Base-by-base conservation (phyloP, 2,888 invertebrate species). In the Chymomyza procnemis region DNA sequence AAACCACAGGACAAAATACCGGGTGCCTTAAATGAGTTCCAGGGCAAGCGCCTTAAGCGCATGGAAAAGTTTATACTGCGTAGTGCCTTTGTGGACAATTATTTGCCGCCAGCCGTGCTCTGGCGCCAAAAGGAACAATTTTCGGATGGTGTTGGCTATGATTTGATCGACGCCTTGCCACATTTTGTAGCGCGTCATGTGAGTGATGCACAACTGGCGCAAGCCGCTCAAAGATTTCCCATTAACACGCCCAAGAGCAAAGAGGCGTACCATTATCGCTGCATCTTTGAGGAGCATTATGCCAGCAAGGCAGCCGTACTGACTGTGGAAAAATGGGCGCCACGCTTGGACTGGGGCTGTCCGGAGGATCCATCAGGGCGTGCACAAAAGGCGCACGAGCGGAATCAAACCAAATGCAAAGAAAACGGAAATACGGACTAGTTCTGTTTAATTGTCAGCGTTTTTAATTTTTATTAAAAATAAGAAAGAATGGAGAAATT, bases 81-180 rank as follows among this genome's bases (percentile, higher is more conserved):
- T 72, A 94, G 93, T 68, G 96, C 97, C 34, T 98, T 98, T 88
- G 93, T 92, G 12, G 93, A 92, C 16, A 93, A 92, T 55, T 93
- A 93, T 68, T 91, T 98, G 62, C 98, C 98, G 0, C 92, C 95
- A 69, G 94, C 95, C 18, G 97, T 98, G 83, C 91, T 98, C 50
- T 98, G 97, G 97, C 93, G 98, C 57, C 97, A 96, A 84, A 98
- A 98, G 91, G 97, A 98, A 91, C 96, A 96, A 3, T 96, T 96
- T 87, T 89, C 89, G 0, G 89, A 90, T 72, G 89, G 89, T 22
- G 89, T 90, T 0, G 89, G 89, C 16, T 90, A 90, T 52, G 80
- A 80, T 3, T 85, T 89, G 69, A 89, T 89, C 22, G 88, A 89
- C 67, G 87, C 89, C 1, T 69, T 90, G 55, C 80, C 86, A 5